phyloP scores from a whole-genome alignment of 2,113 vertebrate species.

The Aldabrachelys gigantea region DNA sequence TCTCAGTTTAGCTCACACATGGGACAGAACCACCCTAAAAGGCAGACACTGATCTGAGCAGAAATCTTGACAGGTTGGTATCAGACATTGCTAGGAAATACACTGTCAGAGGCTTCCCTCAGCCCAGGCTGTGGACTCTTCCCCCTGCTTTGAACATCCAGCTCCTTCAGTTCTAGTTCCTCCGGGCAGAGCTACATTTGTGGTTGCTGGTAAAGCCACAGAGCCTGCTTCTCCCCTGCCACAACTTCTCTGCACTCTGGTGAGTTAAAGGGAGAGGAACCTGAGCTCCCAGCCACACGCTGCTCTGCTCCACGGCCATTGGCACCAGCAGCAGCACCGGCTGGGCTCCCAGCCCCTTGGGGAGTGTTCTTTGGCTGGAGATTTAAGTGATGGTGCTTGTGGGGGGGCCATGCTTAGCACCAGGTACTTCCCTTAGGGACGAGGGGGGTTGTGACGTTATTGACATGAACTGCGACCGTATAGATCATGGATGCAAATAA shows the following conservation, averaged over 20 bases:
- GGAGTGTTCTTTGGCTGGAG: background rate
- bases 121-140: background rate
- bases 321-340: too few species aligned
- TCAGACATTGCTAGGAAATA: background rate
- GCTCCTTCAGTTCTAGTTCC: background rate
- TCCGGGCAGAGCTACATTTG: rapidly evolving
- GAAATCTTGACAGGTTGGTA: background rate
- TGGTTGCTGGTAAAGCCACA: background rate
- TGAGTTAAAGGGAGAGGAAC: background rate
- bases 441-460: too few species aligned
- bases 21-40: too few species aligned
- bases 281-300: background rate
- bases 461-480: too few species aligned
- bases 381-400: background rate
- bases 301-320: too few species aligned
- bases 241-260: background rate
- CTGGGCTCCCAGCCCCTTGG: too few species aligned
- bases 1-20: background rate
- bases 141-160: rapidly evolving
- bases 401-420: background rate
- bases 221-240: rapidly evolving
- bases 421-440: background rate
- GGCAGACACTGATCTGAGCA: too few species aligned
- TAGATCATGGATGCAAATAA: too few species aligned
- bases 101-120: background rate